Evolutionary conservation across 2,113 vertebrate genomes (phyloP).

Genomic region (Apus apus): DNA sequence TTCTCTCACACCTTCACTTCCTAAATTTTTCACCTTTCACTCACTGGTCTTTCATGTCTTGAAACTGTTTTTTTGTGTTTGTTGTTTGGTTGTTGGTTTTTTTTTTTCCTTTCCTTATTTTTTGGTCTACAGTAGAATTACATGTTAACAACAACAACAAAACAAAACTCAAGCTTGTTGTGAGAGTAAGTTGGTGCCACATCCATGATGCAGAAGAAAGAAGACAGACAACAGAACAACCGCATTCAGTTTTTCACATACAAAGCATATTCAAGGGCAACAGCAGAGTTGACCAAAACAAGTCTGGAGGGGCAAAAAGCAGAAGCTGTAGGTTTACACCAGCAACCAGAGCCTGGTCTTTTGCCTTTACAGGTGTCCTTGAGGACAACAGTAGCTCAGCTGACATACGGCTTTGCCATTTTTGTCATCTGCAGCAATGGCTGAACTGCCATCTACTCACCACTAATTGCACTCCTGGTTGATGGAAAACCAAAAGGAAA

Average conservation of each 20-base stretch:
- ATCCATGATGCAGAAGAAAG: conserved; percentile 69
- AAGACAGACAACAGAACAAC: conserved; percentile 67
- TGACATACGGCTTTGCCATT: conserved; percentile 31
- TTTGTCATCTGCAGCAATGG: conserved; percentile 38
- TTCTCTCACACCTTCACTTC: conserved; percentile 67
- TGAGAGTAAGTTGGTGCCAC: conserved; percentile 74
- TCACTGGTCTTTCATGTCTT: conserved; percentile 73
- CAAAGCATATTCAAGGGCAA: conserved; percentile 62
- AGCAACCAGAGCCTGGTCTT: conserved; percentile 43
- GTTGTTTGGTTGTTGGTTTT: not conserved
- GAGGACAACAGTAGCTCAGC: conserved; percentile 44
- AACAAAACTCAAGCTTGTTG: conserved; percentile 62
- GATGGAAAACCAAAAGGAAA: conserved; percentile 48
- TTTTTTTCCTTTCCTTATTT: conserved; percentile 72
- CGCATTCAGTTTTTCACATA: conserved; percentile 67
- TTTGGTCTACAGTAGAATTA: conserved; percentile 88
- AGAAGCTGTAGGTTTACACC: conserved; percentile 51
- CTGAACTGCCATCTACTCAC: not conserved
- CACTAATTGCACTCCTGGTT: conserved; percentile 19
- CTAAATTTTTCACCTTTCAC: conserved; percentile 65
- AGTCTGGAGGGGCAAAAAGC: conserved; percentile 33
- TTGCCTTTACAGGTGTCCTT: not conserved
- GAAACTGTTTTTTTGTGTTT: conserved; percentile 55
- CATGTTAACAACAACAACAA: conserved; percentile 76
- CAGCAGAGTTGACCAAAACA: conserved; percentile 52